These are phyloP conservation scores for Anorthoa munda DNA, from an alignment of 2,888 invertebrate species.

Conservation along the genomic window DNA sequence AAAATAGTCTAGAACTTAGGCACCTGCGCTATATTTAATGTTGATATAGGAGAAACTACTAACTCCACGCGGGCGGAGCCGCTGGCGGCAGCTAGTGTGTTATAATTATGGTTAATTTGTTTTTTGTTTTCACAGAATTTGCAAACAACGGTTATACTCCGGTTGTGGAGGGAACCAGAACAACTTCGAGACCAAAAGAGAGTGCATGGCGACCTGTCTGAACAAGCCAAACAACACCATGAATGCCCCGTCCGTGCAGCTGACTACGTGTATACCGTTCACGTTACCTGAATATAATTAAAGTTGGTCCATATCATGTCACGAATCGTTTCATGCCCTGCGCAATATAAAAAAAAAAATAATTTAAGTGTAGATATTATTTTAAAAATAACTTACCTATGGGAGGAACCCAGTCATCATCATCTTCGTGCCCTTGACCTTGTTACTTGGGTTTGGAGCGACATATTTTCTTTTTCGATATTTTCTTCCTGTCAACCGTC, in stretches of 20 bases:
- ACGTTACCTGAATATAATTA: conserved; percentile 56
- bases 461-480: no score
- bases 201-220: conserved; percentile 78
- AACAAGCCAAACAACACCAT: conserved; percentile 76
- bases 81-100: no score
- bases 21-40: no score
- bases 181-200: conserved; percentile 78
- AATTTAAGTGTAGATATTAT: neutral
- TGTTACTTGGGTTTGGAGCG: no score
- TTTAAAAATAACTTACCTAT: no score
- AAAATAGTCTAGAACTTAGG: no score
- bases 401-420: no score
- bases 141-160: conserved; percentile 80
- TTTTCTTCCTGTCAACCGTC: no score
- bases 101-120: neutral
- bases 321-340: neutral
- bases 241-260: conserved; percentile 32
- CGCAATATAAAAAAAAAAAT: neutral
- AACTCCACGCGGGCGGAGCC: no score
- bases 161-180: conserved; percentile 87
- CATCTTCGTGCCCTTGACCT: no score
- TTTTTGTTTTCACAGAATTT: conserved; percentile 71
- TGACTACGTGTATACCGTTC: conserved; percentile 71
- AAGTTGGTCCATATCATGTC: neutral
- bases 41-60: no score